phyloP scores from a whole-genome alignment of 2,888 invertebrate genomes.

The Lasius platythorax region DNA sequence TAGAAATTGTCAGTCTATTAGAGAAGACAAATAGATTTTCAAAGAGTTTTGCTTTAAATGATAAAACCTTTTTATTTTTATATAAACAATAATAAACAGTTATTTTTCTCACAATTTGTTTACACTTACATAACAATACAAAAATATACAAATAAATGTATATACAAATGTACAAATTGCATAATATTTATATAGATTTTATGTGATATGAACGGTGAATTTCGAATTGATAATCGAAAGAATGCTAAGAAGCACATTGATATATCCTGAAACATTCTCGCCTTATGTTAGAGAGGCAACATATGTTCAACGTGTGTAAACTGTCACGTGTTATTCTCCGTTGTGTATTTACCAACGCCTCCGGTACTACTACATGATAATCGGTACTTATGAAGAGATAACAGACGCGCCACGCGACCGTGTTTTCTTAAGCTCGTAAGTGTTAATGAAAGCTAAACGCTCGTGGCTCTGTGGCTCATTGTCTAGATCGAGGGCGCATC shows the following conservation, averaged over 20 bases:
- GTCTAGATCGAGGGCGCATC: conserved; percentile 22
- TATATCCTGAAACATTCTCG: not conserved
- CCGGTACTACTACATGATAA: conserved; percentile 40
- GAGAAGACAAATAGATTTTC: not conserved
- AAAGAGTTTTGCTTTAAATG: not conserved
- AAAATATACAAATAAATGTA: not conserved
- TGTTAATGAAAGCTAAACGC: conserved; percentile 52
- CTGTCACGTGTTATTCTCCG: conserved; percentile 14
- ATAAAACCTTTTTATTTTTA: not conserved
- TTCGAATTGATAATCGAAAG: not conserved
- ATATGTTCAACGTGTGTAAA: conserved; percentile 20
- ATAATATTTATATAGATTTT: conserved; percentile 1
- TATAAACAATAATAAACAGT: not conserved
- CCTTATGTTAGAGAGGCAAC: not conserved
- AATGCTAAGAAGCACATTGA: not conserved
- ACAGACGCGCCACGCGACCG: conserved; percentile 51
- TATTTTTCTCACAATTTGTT: not conserved
- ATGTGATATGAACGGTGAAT: not conserved
- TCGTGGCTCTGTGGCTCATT: conserved; percentile 26
- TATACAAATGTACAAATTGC: not conserved
- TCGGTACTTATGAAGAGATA: conserved; percentile 42
- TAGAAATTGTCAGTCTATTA: not conserved
- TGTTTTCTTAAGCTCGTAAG: conserved; percentile 43
- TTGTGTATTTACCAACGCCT: conserved; percentile 40
- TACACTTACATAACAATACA: not conserved